Base-by-base conservation (phyloP, 2,888 invertebrate genomes). In the Ichneumoninae sp. region DNA sequence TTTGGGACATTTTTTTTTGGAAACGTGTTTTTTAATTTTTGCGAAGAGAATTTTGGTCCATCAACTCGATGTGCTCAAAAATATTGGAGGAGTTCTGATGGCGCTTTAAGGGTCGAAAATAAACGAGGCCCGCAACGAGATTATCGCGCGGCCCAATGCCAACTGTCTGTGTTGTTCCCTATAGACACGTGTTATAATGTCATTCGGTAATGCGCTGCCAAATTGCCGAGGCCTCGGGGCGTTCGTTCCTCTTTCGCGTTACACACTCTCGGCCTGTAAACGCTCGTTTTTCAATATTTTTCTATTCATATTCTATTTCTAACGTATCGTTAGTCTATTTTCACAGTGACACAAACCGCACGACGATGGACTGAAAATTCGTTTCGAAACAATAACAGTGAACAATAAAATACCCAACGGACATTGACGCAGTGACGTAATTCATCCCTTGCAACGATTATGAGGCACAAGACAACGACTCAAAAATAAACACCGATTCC, bases 111-210 rank as follows among this genome's bases (percentile, higher is more conserved):
- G 16, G 70, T 66, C 84, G 22, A 82, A 82, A 82, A 75, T 84
- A 84, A 81, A 81, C 65, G n/a, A 65, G 57, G 19, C 10, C 22
- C 60, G n/a, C 50, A 69, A 54, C 44, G 57, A 71, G n/a, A 78
- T 79, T 54, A 60, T 57, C 30, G 62, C 68, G 74, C 33, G 86
- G 83, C 85, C 68, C 79, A 70, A 81, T 81, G 87, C 86, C 86
- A 87, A 86, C 57, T 83, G 79, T 83, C 84, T 77, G 68, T 86
- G 86, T 86, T 52, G 72, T 79, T 80, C 68, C 66, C 78, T 82
- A 83, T 80, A 79, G 80, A 70, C 86, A 81, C 83, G 83, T 85
- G 86, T 16, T 47, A 76, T 66, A 84, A 80, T 78, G 84, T 79
- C 78, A 84, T 82, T 82, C 79, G 72, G 72, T 84, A 74, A 84